Evolutionary conservation across 2,888 invertebrate species (phyloP).

Genomic region (Dermolepida albohirtum): DNA sequence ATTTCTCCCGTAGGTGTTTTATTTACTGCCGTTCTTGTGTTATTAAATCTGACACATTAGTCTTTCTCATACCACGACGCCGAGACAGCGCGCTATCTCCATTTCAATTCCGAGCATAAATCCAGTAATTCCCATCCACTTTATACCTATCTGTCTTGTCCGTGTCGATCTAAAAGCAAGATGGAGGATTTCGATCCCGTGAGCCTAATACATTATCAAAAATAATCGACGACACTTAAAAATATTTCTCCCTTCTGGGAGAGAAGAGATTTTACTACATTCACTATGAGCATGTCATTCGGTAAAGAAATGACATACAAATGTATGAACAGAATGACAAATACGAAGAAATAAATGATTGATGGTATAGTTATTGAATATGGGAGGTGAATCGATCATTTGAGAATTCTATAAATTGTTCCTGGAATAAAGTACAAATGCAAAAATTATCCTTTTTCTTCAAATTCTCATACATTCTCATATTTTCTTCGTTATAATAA

Average conservation of each 20-base stretch:
- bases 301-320: not conserved
- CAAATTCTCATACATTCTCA: no score
- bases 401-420: no score
- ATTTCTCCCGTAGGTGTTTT: not conserved
- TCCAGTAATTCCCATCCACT: slow-evolving; percentile 28
- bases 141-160: slow-evolving; percentile 12
- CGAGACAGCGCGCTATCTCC: slow-evolving; percentile 7
- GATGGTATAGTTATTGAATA: no score
- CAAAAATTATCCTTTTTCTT: no score
- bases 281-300: not conserved
- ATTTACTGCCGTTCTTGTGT: slow-evolving; percentile 8
- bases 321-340: no score
- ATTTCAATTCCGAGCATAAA: slow-evolving; percentile 25
- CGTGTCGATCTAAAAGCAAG: not conserved
- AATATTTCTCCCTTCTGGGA: not conserved
- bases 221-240: slow-evolving; percentile 19
- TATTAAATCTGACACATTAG: slow-evolving; percentile 30
- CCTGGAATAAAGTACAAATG: no score
- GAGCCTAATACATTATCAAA: slow-evolving; percentile 12
- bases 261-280: no score
- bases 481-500: no score
- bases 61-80: slow-evolving; percentile 11
- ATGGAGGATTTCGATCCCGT: not conserved
- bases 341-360: no score
- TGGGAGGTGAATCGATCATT: no score